Percentiles rank a stretch among this genome's conserved stretches.
phyloP scores from a whole-genome alignment of 2,797 vertebrate species.

The Tangara arthus region DNA sequence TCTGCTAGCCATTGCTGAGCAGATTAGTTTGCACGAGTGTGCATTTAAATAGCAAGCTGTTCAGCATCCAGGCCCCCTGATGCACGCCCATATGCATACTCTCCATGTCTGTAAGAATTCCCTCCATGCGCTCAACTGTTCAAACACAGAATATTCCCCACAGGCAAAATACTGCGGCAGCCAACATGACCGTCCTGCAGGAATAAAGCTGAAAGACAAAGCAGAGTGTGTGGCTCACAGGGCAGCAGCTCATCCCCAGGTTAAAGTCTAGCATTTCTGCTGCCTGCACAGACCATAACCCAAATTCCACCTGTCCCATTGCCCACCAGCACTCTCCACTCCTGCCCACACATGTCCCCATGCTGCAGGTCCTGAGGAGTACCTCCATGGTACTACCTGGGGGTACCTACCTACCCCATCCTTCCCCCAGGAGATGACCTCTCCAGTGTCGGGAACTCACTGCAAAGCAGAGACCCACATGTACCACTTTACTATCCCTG shows the following conservation, averaged over 20 bases:
- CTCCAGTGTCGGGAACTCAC: background rate
- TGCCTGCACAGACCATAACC: background rate
- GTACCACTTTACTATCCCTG: background rate
- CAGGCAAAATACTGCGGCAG: background rate
- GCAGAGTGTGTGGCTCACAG: background rate
- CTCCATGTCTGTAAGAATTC: background rate
- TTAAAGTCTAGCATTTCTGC: background rate
- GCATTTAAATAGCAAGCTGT: slow-evolving; percentile 50
- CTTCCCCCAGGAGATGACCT: background rate
- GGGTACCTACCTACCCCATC: background rate
- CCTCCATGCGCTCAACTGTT: background rate
- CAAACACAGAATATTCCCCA: background rate
- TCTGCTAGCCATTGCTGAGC: slow-evolving; percentile 4
- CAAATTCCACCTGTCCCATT: background rate
- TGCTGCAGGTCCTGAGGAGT: background rate
- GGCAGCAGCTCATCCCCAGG: background rate
- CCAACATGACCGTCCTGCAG: background rate
- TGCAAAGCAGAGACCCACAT: background rate
- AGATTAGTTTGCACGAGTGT: slow-evolving; percentile 30
- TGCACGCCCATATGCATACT: background rate
- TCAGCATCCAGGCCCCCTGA: slow-evolving; percentile 29
- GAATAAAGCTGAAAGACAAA: background rate
- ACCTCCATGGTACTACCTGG: background rate
- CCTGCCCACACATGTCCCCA: background rate
- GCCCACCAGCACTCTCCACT: background rate